Evolutionary conservation across 2,888 invertebrate species (phyloP).

Genomic region (Mycalesis mineus): DNA sequence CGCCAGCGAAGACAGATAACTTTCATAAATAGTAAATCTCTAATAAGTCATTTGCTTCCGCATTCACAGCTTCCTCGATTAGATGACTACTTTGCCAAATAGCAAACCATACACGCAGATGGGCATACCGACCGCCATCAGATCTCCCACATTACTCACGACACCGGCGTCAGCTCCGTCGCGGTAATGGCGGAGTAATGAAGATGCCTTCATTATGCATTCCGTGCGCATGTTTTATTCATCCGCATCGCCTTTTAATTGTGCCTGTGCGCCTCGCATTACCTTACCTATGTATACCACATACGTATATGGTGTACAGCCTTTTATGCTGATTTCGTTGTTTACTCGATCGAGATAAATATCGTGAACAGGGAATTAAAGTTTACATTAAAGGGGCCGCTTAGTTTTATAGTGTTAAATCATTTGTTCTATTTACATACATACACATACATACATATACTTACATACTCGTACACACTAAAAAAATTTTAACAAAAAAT

Average conservation of each 20-base stretch:
- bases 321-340: conserved; percentile 6
- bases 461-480: too few species aligned
- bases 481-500: too few species aligned
- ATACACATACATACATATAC: too few species aligned
- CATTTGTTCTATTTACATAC: too few species aligned
- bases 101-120: too few species aligned
- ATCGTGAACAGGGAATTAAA: background rate
- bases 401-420: too few species aligned
- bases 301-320: background rate
- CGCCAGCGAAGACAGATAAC: too few species aligned
- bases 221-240: conserved; percentile 33
- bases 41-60: too few species aligned
- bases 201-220: conserved; percentile 44
- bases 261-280: conserved; percentile 12
- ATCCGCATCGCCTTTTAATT: conserved; percentile 43
- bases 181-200: conserved; percentile 15
- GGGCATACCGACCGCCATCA: background rate
- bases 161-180: background rate
- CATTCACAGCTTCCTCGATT: too few species aligned
- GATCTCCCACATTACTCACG: background rate
- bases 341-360: background rate
- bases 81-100: too few species aligned
- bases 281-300: background rate
- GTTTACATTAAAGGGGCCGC: background rate
- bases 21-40: too few species aligned